These are phyloP conservation scores for Fregata magnificens DNA, from an alignment of 2,113 vertebrate species.

Conservation along the genomic window DNA sequence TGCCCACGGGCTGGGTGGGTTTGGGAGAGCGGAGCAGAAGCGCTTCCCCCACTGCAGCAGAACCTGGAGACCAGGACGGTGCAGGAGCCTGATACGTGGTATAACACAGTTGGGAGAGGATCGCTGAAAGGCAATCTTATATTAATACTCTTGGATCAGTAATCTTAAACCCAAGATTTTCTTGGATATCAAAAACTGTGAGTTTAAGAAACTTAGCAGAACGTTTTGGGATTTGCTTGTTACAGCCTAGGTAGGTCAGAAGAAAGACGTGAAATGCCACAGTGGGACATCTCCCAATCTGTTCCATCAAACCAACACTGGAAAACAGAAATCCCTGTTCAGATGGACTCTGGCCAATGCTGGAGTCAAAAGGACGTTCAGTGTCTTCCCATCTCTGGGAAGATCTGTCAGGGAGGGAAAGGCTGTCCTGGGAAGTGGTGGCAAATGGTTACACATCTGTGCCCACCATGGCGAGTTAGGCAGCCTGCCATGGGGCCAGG, in stretches of 20 bases:
- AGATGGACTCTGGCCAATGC: background rate
- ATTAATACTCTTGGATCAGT: background rate
- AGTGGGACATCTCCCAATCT: background rate
- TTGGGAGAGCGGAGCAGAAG: background rate
- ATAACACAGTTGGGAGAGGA: rapidly evolving
- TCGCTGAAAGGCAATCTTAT: background rate
- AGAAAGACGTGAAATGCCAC: background rate
- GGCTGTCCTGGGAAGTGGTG: background rate
- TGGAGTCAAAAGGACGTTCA: background rate
- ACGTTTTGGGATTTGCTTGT: background rate
- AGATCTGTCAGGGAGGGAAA: background rate
- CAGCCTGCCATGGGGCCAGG: background rate
- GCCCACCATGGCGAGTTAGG: background rate
- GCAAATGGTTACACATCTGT: background rate
- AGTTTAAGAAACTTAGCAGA: background rate
- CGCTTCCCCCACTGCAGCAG: background rate
- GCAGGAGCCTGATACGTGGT: background rate
- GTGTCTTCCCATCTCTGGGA: background rate
- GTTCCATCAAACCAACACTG: background rate
- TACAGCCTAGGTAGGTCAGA: background rate
- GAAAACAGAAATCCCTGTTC: background rate
- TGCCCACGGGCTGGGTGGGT: rapidly evolving
- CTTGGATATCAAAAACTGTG: background rate
- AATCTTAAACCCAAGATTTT: background rate
- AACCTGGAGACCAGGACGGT: background rate